Base-by-base conservation (phyloP, 2,113 vertebrate genomes). In the Acanthisitta chloris region DNA sequence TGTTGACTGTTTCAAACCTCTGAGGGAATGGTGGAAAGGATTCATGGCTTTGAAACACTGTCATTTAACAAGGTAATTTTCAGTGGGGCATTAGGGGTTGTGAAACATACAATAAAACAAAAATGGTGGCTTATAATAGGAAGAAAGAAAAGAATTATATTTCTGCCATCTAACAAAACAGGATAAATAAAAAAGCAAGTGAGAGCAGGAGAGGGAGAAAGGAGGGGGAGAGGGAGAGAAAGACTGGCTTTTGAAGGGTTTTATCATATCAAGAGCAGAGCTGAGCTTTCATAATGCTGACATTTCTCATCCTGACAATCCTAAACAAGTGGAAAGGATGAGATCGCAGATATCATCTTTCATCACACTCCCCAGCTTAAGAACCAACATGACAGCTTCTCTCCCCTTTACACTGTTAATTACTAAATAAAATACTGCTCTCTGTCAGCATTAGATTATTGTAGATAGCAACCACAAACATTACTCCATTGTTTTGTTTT, bases 301-400 rank as follows among this genome's bases (percentile, higher is more conserved):
- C 99, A 99, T 99, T 99, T 99, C 99, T 99, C 99, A 99, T 99
- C 98, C 99, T 99, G 99, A 99, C 99, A 99, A 99, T 99, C 98
- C 98, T 99, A 99, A 99, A 99, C 99, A 99, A 99, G 99, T 99
- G 98, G 98, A 98, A 99, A 99, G 99, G 99, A 99, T 99, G 99
- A 99, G 99, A 99, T 99, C 98, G 98, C 98, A 98, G 99, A 99
- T 99, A 99, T 99, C 98, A 99, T 99, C 99, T 99, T 99, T 99
- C 98, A 98, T 98, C 98, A 99, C 98, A 98, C 99, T 99, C 98
- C 97, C 98, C 98, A 98, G 98, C 98, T 99, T 98, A 98, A 98
- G 98, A 99, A 99, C 98, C 98, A 98, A 98, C 98, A 98, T 98
- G 98, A 99, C 98, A 98, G 98, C 98, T 98, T 97, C 98, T 98